Evolutionary conservation across 1,140 invertebrate species (phyloP).

Genomic region (Caenorhabditis tropicalis): DNA sequence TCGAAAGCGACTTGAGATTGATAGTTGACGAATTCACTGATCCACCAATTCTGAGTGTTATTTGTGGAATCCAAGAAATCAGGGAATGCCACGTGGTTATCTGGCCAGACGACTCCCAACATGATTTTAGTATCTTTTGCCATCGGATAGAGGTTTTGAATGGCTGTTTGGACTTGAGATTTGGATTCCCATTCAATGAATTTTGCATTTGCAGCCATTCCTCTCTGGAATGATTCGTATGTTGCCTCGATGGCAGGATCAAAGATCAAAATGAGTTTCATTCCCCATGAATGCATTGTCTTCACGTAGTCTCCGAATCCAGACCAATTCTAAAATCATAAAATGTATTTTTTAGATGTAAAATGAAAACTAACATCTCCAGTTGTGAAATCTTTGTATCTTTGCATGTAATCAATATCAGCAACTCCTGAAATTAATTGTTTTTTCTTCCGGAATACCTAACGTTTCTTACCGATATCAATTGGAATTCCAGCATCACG

Average conservation of each 20-base stretch:
- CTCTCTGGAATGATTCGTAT: slow-evolving; percentile 56
- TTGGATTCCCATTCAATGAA: slow-evolving; percentile 61
- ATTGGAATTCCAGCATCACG: slow-evolving; percentile 72
- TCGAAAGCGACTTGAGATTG: slow-evolving; percentile 59
- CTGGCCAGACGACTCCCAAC: slow-evolving; percentile 72
- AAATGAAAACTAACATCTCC: slow-evolving; percentile 72
- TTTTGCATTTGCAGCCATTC: slow-evolving; percentile 33
- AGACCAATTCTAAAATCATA: slow-evolving; percentile 51
- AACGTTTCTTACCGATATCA: slow-evolving; percentile 52
- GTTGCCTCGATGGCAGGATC: slow-evolving; percentile 61
- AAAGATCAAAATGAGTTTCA: slow-evolving; percentile 55
- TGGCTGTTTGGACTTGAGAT: slow-evolving; percentile 49
- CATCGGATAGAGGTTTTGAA: slow-evolving; percentile 58
- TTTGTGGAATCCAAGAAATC: slow-evolving; percentile 70
- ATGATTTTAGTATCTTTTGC: slow-evolving; percentile 61
- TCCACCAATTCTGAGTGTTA: slow-evolving; percentile 61
- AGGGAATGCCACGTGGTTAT: slow-evolving; percentile 68
- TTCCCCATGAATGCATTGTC: slow-evolving; percentile 50
- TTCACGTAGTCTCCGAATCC: slow-evolving; percentile 57
- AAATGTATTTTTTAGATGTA: not conserved
- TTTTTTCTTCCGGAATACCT: not conserved
- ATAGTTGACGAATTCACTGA: slow-evolving; percentile 48
- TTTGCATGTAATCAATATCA: slow-evolving; percentile 86
- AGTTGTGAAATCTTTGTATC: slow-evolving; percentile 84
- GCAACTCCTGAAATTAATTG: slow-evolving; percentile 48